Conservation (phyloP, 2,113 vertebrate species). For the Thunnus maccoyii region DNA sequence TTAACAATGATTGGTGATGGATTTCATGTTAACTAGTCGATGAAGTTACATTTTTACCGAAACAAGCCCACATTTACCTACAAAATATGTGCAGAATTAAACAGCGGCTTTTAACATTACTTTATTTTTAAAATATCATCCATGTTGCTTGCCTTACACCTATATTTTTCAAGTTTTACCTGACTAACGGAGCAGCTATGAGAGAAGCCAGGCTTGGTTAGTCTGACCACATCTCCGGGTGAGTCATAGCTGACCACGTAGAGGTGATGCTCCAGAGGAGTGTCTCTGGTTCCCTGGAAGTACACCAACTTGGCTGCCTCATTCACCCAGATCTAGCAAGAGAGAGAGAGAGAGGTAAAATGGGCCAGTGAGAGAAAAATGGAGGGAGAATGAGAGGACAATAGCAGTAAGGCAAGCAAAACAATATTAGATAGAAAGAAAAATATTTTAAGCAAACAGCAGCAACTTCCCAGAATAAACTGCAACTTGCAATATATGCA, state of each 20-base stretch:
- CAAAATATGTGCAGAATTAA: too few relatives aligned
- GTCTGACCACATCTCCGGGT: slow-evolving; percentile 90
- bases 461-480: too few relatives aligned
- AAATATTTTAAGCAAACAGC: too few relatives aligned
- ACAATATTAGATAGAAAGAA: too few relatives aligned
- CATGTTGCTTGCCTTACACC: too few relatives aligned
- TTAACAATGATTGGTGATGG: too few relatives aligned
- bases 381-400: neutral
- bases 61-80: too few relatives aligned
- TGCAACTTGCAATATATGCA: too few relatives aligned
- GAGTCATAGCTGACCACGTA: slow-evolving; percentile 93
- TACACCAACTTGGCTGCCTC: slow-evolving; percentile 94
- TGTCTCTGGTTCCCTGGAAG: slow-evolving; percentile 96
- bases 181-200: slow-evolving; percentile 98
- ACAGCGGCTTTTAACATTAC: too few relatives aligned
- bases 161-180: slow-evolving; percentile 75
- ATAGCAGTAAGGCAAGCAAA: neutral
- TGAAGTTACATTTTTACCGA: too few relatives aligned
- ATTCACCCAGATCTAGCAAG: slow-evolving; percentile 94
- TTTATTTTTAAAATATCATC: too few relatives aligned
- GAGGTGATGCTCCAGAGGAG: slow-evolving; percentile 95
- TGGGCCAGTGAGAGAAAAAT: neutral
- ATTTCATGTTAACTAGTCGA: too few relatives aligned
- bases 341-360: neutral
- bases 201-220: slow-evolving; percentile 94